These are phyloP conservation scores for Epinephelus moara DNA, from an alignment of 2,113 vertebrate genomes.

Conservation along the genomic window DNA sequence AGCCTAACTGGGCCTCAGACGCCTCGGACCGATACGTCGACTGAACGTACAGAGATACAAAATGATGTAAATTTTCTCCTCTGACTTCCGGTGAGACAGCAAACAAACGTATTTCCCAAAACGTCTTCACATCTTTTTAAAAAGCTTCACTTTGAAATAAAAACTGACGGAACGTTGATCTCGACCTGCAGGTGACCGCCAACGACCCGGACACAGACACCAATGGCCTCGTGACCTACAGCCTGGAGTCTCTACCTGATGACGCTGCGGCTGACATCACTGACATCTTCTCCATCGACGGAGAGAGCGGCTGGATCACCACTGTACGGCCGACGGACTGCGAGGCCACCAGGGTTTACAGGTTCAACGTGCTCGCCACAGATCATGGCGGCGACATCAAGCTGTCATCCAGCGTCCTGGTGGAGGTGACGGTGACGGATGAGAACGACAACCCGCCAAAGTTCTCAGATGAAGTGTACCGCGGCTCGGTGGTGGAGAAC, in stretches of 20 bases:
- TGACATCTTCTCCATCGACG: conserved; percentile 90
- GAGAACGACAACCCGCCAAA: conserved; percentile 95
- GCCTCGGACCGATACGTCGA: no score
- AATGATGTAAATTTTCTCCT: background rate
- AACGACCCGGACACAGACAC: conserved; percentile 93
- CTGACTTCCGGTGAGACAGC: background rate
- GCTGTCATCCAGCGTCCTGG: conserved; percentile 91
- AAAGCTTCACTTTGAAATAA: background rate
- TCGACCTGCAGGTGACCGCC: conserved; percentile 91
- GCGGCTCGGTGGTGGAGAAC: conserved; percentile 91
- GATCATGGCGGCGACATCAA: conserved; percentile 90
- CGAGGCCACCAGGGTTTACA: conserved; percentile 86
- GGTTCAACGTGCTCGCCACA: conserved; percentile 91
- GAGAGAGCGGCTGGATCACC: conserved; percentile 94
- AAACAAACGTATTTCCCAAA: background rate
- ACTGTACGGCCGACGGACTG: conserved; percentile 89
- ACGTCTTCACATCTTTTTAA: background rate
- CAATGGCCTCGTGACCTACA: conserved; percentile 94
- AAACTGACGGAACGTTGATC: background rate
- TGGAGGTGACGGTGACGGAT: conserved; percentile 93
- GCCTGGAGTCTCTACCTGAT: conserved; percentile 83
- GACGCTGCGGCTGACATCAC: conserved; percentile 78
- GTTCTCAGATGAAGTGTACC: conserved; percentile 90
- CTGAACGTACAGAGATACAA: background rate
- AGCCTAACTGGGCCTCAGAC: no score